Conservation (phyloP, 1,140 invertebrate genomes). For the Drosophila novamexicana region DNA sequence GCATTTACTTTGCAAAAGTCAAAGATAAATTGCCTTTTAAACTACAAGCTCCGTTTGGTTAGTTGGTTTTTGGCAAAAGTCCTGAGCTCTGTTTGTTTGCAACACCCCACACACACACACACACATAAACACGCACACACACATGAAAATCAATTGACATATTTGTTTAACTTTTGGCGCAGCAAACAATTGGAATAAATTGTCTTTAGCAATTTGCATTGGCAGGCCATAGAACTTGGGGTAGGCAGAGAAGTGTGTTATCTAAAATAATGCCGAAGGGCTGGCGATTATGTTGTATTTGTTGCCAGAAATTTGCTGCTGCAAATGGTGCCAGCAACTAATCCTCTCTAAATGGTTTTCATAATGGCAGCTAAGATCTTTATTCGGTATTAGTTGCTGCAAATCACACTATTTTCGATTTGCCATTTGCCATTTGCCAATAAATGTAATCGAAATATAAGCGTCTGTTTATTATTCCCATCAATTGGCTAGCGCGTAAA, state of each 20-base stretch:
- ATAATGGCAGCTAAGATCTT: slow-evolving; percentile 1
- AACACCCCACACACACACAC: slow-evolving; percentile 24
- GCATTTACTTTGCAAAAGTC: slow-evolving; percentile 76
- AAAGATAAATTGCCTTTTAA: slow-evolving; percentile 82
- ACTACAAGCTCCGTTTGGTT: slow-evolving; percentile 68
- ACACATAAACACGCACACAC: slow-evolving; percentile 18
- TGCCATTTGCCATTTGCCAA: slow-evolving; percentile 1
- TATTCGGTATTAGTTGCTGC: slow-evolving; percentile 21
- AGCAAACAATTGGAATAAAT: slow-evolving; percentile 75
- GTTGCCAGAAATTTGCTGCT: slow-evolving; percentile 13
- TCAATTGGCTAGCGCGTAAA: slow-evolving; percentile 44
- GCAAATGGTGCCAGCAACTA: not conserved
- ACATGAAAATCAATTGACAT: slow-evolving; percentile 67
- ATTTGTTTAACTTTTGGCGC: slow-evolving; percentile 77
- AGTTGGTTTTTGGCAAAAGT: slow-evolving; percentile 59
- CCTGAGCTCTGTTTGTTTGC: slow-evolving; percentile 68
- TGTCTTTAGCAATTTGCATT: slow-evolving; percentile 79
- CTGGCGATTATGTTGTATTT: slow-evolving; percentile 13
- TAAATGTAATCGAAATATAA: slow-evolving; percentile 13
- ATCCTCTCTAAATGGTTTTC: not conserved
- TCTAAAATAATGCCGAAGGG: slow-evolving; percentile 31
- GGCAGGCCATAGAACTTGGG: slow-evolving; percentile 34
- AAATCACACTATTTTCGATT: not conserved
- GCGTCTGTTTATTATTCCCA: slow-evolving; percentile 20
- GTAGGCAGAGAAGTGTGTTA: slow-evolving; percentile 12